These are phyloP conservation scores for Phainopepla nitens DNA, from an alignment of 2,113 vertebrate species.

Conservation along the genomic window DNA sequence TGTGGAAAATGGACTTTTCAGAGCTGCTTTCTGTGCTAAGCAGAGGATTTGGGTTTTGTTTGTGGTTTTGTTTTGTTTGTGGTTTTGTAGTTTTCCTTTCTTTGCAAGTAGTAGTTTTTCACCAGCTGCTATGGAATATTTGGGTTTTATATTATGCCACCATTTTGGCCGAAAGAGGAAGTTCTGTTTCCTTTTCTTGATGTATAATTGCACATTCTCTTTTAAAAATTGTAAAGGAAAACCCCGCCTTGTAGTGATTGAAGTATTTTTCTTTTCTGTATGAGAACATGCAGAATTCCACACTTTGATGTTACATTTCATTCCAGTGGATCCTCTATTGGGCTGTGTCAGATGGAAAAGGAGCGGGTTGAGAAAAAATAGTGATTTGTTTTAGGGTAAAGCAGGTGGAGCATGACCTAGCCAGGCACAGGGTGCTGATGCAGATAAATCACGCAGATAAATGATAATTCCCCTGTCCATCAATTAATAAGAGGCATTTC, in stretches of 20 bases:
- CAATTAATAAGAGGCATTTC: not conserved
- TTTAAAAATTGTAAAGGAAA: not conserved
- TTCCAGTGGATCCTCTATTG: not conserved
- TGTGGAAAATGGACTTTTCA: not conserved
- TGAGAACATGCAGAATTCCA: not conserved
- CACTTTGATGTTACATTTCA: not conserved
- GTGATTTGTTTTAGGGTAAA: not conserved
- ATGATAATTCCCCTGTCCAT: not conserved
- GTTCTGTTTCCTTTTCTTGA: not conserved
- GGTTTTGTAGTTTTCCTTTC: not conserved
- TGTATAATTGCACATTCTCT: fast-evolving
- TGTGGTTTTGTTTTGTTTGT: not conserved
- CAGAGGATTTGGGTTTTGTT: not conserved
- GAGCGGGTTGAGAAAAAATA: not conserved
- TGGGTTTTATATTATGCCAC: fast-evolving
- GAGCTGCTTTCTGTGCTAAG: not conserved
- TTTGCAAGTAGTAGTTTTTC: not conserved
- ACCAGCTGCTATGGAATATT: not conserved
- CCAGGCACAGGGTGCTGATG: not conserved
- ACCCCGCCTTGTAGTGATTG: not conserved
- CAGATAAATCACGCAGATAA: not conserved
- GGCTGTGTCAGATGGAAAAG: not conserved
- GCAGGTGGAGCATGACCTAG: not conserved
- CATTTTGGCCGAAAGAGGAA: not conserved
- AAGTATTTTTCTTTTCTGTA: not conserved